phyloP scores from a whole-genome alignment of 2,797 vertebrate species.

The Ficedula albicollis region DNA sequence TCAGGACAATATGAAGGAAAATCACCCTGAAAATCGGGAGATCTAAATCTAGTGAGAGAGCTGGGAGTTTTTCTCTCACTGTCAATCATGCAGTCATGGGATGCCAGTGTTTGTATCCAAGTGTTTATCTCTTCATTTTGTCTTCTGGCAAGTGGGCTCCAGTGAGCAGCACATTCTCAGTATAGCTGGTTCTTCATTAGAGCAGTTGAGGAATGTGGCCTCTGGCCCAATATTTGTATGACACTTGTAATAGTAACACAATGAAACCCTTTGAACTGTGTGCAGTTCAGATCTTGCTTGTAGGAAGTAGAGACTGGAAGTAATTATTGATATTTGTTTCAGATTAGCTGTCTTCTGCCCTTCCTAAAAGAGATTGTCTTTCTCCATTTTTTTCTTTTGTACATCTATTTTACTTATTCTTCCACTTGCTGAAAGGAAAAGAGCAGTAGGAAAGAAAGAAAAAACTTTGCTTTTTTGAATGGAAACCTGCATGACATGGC shows the following conservation, averaged over 20 bases:
- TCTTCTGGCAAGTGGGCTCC: not conserved
- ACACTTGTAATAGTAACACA: not conserved
- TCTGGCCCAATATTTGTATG: not conserved
- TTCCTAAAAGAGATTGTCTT: not conserved
- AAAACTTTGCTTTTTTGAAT: not conserved
- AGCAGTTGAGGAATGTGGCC: not conserved
- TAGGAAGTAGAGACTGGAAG: not conserved
- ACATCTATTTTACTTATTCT: not conserved
- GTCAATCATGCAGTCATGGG: rapidly evolving
- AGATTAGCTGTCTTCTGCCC: not conserved
- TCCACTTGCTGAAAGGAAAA: not conserved
- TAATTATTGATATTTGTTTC: not conserved
- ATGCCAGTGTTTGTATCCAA: not conserved
- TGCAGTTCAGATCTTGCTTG: not conserved
- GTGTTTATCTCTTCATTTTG: not conserved
- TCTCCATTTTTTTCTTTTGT: not conserved
- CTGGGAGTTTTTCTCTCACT: not conserved
- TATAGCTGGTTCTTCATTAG: not conserved
- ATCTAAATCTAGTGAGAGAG: not conserved
- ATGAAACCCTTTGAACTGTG: not conserved
- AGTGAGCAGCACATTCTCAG: not conserved
- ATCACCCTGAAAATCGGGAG: not conserved
- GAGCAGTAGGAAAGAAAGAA: not conserved
- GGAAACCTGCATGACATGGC: not conserved
- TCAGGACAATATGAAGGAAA: not conserved